Conservation (phyloP, 1,140 invertebrate genomes). For the Kradibia gibbosae region DNA sequence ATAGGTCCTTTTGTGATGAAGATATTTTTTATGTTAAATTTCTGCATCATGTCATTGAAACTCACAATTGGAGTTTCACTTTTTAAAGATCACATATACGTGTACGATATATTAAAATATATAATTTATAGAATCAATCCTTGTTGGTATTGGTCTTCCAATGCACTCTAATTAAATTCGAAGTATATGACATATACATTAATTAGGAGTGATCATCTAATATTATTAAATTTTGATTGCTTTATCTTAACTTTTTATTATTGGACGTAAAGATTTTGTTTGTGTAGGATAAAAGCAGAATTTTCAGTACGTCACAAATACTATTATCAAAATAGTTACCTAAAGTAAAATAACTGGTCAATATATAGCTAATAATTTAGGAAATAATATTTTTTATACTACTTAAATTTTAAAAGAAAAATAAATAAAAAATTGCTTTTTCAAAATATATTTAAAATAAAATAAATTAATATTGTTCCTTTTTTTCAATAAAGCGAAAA, state of each 20-base stretch:
- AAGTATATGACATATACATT: background rate
- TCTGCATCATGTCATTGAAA: background rate
- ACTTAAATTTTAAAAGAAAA: no score
- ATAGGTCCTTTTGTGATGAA: background rate
- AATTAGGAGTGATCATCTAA: background rate
- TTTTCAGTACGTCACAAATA: no score
- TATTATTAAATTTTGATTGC: background rate
- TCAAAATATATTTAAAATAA: background rate
- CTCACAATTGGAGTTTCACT: background rate
- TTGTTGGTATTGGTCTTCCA: background rate
- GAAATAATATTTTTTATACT: no score
- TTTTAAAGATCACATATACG: background rate
- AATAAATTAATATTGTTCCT: background rate
- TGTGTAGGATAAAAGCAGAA: no score
- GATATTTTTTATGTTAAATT: background rate
- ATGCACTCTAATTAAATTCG: background rate
- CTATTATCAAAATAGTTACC: no score
- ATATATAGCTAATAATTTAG: no score
- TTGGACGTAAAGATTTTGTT: no score
- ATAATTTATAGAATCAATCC: background rate
- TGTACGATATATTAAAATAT: background rate
- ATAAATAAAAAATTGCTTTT: no score
- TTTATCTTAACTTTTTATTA: no score
- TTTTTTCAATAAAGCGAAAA: background rate
- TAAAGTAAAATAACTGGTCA: no score